Evolutionary conservation across 2,888 invertebrate species (phyloP).

Genomic region (Sicus ferrugineus): DNA sequence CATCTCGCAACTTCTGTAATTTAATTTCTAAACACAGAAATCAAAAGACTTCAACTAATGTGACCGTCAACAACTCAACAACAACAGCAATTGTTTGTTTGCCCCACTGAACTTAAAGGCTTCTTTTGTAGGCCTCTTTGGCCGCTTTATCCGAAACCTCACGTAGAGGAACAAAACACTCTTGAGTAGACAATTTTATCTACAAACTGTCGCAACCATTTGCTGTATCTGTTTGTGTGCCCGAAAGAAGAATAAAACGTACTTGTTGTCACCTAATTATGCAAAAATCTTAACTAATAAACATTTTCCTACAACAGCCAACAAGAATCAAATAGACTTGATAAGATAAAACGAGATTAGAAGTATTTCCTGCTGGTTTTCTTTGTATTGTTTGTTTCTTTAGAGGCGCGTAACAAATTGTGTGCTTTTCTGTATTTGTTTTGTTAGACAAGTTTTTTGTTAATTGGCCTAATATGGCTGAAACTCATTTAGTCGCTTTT

Average conservation of each 20-base stretch:
- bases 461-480: constrained; percentile 46
- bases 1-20: no score
- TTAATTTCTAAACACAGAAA: no score
- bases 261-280: not conserved
- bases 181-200: not conserved
- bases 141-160: no score
- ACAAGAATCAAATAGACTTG: not conserved
- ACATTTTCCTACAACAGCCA: no score
- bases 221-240: not conserved
- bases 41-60: no score
- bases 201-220: no score
- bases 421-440: not conserved
- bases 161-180: no score
- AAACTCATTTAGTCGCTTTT: no score
- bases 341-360: not conserved
- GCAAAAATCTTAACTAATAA: not conserved
- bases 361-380: not conserved
- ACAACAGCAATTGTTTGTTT: no score
- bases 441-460: not conserved
- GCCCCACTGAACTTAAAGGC: no score
- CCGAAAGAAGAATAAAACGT: not conserved
- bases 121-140: no score
- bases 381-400: not conserved
- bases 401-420: constrained; percentile 22
- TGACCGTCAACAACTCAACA: no score